These are phyloP conservation scores for Sinosuthora webbiana DNA, from an alignment of 2,113 vertebrate species.

Conservation along the genomic window DNA sequence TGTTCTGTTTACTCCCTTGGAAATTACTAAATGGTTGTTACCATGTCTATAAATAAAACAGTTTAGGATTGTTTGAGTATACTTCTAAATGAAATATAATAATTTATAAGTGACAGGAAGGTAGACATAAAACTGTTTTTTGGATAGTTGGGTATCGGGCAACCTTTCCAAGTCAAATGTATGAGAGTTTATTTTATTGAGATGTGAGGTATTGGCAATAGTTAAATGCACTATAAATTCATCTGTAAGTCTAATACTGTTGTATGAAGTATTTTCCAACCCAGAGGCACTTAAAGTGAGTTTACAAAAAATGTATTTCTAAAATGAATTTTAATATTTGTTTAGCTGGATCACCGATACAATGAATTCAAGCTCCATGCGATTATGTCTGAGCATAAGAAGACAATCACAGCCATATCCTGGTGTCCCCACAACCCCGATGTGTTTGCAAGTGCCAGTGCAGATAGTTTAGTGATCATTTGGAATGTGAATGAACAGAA, in stretches of 20 bases:
- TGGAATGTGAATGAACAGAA: constrained; percentile 97
- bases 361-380: constrained; percentile 93
- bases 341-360: constrained; percentile 90
- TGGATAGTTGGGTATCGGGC: background rate
- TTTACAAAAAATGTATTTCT: background rate
- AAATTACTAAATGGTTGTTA: background rate
- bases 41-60: background rate
- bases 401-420: constrained; percentile 95
- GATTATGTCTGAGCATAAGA: constrained; percentile 99
- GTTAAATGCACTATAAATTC: background rate
- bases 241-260: background rate
- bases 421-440: constrained; percentile 95
- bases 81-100: background rate
- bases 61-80: background rate
- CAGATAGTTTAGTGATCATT: constrained; percentile 90
- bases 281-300: background rate
- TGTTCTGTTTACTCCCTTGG: background rate
- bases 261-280: background rate
- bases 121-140: background rate
- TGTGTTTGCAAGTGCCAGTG: constrained; percentile 89
- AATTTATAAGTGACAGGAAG: background rate
- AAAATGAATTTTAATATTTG: background rate
- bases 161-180: background rate
- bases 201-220: background rate
- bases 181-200: background rate